Evolutionary conservation across 2,113 vertebrate species (phyloP).

Genomic region (Brienomyrus longianalis): DNA sequence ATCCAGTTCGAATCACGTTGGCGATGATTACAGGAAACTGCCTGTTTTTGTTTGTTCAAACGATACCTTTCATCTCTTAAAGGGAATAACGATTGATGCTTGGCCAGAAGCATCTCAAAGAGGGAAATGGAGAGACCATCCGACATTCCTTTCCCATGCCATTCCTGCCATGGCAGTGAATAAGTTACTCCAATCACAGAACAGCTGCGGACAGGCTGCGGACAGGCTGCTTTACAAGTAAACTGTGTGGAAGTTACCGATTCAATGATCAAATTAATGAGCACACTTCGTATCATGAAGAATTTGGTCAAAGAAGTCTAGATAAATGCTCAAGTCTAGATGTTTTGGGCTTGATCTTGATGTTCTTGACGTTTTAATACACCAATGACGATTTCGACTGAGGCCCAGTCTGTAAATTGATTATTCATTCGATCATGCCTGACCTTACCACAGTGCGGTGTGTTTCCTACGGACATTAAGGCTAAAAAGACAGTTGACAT

Average conservation of each 20-base stretch:
- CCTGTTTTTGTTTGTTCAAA: conserved; percentile 45
- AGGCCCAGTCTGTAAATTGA: background rate
- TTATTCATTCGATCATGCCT: background rate
- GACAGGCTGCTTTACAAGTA: background rate
- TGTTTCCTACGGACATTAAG: background rate
- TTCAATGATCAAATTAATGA: background rate
- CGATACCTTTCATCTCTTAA: conserved; percentile 39
- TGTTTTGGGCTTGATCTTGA: background rate
- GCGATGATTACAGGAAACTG: conserved; percentile 67
- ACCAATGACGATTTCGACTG: background rate
- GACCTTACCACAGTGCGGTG: background rate
- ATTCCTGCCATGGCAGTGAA: background rate
- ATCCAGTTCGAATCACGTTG: conserved; percentile 69
- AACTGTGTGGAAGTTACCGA: background rate
- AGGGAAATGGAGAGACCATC: background rate
- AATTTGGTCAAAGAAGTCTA: background rate
- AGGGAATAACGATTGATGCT: conserved; percentile 24
- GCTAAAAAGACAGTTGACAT: background rate
- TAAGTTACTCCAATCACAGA: conserved; percentile 2
- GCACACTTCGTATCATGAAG: background rate
- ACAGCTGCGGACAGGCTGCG: background rate
- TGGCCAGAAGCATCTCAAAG: conserved; percentile 19
- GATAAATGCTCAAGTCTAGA: background rate
- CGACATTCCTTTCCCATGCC: background rate
- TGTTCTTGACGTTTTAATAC: background rate